Evolutionary conservation across 2,888 invertebrate species (phyloP).

Genomic region (Drosophila anceps): DNA sequence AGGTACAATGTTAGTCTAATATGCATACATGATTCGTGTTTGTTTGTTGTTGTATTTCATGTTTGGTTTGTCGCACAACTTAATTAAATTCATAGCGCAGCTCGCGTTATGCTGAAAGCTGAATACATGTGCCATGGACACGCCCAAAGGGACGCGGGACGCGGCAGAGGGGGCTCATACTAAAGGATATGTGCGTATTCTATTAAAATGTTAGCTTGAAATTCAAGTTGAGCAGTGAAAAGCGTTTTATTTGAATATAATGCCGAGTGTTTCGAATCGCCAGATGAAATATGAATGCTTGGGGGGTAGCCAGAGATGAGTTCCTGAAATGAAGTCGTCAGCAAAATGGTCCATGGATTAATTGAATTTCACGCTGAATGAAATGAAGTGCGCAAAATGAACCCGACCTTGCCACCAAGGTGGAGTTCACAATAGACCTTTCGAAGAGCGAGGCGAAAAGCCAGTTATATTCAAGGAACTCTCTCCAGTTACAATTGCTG

Average conservation of each 20-base stretch:
- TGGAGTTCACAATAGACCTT: conserved; percentile 31
- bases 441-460: conserved; percentile 32
- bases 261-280: conserved; percentile 79
- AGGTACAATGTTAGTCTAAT: not conserved
- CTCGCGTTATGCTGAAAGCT: conserved; percentile 30
- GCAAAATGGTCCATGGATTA: conserved; percentile 74
- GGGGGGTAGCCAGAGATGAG: conserved; percentile 18
- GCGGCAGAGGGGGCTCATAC: conserved; percentile 5
- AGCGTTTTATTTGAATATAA: conserved; percentile 77
- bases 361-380: conserved; percentile 82
- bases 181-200: conserved; percentile 16
- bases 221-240: conserved; percentile 41
- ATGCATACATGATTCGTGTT: conserved; percentile 36
- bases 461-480: conserved; percentile 52
- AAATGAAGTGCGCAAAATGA: conserved; percentile 70
- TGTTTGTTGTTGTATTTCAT: conserved; percentile 25
- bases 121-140: conserved; percentile 38
- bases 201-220: conserved; percentile 28
- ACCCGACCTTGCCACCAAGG: conserved; percentile 46
- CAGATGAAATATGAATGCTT: conserved; percentile 51
- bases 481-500: conserved; percentile 54
- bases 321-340: conserved; percentile 77
- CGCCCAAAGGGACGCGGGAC: conserved; percentile 37
- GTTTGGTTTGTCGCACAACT: conserved; percentile 67
- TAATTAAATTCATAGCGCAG: conserved; percentile 74